These are phyloP conservation scores for Ophiodon elongatus DNA, from an alignment of 2,113 vertebrate species.

Conservation along the genomic window DNA sequence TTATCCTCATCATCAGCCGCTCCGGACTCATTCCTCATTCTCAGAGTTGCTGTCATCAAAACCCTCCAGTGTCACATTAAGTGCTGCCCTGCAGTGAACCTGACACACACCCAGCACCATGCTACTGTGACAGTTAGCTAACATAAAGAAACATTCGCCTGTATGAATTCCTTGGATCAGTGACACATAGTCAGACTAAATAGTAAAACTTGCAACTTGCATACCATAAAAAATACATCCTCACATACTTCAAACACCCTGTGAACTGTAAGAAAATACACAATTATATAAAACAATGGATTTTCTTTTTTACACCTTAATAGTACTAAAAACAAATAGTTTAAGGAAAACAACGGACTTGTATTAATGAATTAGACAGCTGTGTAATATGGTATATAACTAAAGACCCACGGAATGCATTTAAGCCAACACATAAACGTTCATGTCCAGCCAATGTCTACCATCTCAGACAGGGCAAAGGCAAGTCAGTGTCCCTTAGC, in stretches of 20 bases:
- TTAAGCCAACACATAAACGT: background rate
- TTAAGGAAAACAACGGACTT: background rate
- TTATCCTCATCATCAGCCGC: background rate
- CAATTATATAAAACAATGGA: background rate
- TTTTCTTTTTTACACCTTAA: background rate
- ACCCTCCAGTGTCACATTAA: background rate
- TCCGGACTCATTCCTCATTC: background rate
- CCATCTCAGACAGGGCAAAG: constrained; percentile 2
- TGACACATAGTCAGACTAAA: too few relatives aligned
- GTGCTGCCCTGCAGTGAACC: too few relatives aligned
- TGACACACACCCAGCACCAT: background rate
- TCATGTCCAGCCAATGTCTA: background rate
- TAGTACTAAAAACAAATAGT: background rate
- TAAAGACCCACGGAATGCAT: background rate
- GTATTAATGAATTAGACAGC: background rate
- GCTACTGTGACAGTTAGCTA: background rate
- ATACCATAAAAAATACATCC: background rate
- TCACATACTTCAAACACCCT: background rate
- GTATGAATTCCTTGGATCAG: background rate
- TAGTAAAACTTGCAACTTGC: background rate
- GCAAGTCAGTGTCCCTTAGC: background rate
- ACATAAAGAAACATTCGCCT: background rate
- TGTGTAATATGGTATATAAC: background rate
- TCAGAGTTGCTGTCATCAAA: background rate
- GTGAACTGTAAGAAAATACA: background rate